These are phyloP conservation scores for Alosa sapidissima DNA, from an alignment of 2,797 vertebrate genomes.

Conservation along the genomic window DNA sequence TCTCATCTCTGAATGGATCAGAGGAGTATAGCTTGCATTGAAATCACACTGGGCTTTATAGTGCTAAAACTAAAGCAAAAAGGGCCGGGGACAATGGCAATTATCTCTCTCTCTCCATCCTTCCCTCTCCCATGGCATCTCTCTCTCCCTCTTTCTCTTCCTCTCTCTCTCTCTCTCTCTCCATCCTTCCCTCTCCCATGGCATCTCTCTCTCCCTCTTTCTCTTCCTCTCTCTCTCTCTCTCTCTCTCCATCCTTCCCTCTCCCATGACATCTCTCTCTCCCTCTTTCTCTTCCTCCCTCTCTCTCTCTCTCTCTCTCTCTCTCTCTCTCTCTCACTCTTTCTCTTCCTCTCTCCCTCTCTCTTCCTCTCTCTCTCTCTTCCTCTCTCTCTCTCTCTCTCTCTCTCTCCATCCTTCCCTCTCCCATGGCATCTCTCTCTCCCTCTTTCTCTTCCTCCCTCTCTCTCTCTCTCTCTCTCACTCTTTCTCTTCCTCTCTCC, in stretches of 20 bases:
- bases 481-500: neutral
- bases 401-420: neutral
- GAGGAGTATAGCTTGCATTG: neutral
- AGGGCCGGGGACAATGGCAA: neutral
- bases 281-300: neutral
- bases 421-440: neutral
- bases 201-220: constrained; percentile 27
- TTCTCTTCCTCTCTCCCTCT: neutral
- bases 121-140: neutral
- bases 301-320: neutral
- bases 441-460: neutral
- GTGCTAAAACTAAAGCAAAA: neutral
- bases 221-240: neutral
- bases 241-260: neutral
- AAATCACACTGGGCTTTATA: neutral
- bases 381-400: neutral
- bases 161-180: neutral
- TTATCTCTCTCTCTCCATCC: neutral
- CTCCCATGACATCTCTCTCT: no score
- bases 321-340: no score
- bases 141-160: constrained; percentile 2
- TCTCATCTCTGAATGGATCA: neutral
- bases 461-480: neutral
- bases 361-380: constrained; percentile 17
- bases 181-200: neutral